Evolutionary conservation across 2,113 vertebrate species (phyloP), one percentile per base, ranked within the genome.

Genomic region (Corythaixoides concolor): DNA sequence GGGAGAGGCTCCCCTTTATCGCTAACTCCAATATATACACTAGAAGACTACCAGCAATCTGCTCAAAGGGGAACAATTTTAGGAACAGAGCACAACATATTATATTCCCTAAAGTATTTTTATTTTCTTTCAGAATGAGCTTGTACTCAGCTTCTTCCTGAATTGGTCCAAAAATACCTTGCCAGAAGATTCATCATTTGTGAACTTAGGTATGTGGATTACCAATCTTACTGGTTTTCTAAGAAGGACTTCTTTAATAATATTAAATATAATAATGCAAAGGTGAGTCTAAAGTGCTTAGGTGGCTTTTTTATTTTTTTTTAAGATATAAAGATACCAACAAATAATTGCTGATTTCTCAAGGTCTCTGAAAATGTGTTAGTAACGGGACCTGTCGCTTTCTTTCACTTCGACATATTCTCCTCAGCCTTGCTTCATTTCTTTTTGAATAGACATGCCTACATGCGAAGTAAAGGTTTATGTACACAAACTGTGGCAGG

Each of bases 121-220:
- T 72, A 39, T 75, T 43, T 70, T 82, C 69, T 95, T 97, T 64
- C 98, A 99, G 99, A 98, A 98, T 97, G 98, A 99, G 73, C 98
- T 89, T 89, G 98, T 99, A 28, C 98, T 98, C 89, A 97, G 93
- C 43, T 98, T 99, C 96, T 99, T 99, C 88, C 97, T 99, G 75
- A 98, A 98, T 35, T 98, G 98, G 28, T 98, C 98, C 63, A 97
- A 84, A 90, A 92, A 37, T 8, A 80, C 63, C 8, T 14, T 63
- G n/a, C 23, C 32, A 74, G 91, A 96, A 85, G 75, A 96, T 55
- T 70, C 89, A 55, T 64, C 83, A 19, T 27, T 87, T 84, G 5
- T 95, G 72, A 49, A 66, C 8, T 41, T 72, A 89, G 96, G 98
- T 77, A 98, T 85, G 97, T 97, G 86, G 30, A 85, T 85, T 93